A percentile compares a stretch with the other conserved stretches of the same genome.
Conservation (phyloP, 1,140 invertebrate species). For the Sarcophaga bullata region DNA sequence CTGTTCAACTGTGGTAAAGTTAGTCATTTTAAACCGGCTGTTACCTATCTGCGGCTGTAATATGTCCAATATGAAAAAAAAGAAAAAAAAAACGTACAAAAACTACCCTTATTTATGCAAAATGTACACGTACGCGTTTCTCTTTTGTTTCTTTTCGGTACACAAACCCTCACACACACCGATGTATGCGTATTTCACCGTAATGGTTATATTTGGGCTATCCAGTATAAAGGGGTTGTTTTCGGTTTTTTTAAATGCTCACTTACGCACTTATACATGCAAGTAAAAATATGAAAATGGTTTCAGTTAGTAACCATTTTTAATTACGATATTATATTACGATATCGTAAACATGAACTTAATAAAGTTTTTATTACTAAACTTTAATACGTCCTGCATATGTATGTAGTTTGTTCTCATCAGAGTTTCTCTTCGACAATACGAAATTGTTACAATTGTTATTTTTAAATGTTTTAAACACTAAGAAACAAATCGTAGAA, state of each 20-base stretch:
- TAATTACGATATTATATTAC: not conserved
- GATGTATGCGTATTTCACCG: not conserved
- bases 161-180: too few relatives aligned
- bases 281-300: not conserved
- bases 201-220: not conserved
- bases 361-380: too few relatives aligned
- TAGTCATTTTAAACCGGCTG: slow-evolving; percentile 23
- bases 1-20: slow-evolving; percentile 54
- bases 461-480: too few relatives aligned
- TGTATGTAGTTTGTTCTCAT: too few relatives aligned
- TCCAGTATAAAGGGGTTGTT: slow-evolving; percentile 20
- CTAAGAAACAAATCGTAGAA: too few relatives aligned
- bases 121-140: not conserved
- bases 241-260: slow-evolving; percentile 12
- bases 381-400: too few relatives aligned
- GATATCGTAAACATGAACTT: not conserved
- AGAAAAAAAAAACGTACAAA: not conserved
- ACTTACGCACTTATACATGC: not conserved
- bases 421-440: too few relatives aligned
- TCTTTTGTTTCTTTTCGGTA: not conserved
- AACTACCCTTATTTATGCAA: slow-evolving; percentile 28
- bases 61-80: not conserved
- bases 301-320: slow-evolving; percentile 21
- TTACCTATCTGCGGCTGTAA: slow-evolving; percentile 7
- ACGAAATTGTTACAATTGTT: too few relatives aligned